Evolutionary conservation across 2,113 vertebrate species (phyloP), one percentile per base, ranked within the genome.

Genomic region (Ptilorrhoa leucosticta): DNA sequence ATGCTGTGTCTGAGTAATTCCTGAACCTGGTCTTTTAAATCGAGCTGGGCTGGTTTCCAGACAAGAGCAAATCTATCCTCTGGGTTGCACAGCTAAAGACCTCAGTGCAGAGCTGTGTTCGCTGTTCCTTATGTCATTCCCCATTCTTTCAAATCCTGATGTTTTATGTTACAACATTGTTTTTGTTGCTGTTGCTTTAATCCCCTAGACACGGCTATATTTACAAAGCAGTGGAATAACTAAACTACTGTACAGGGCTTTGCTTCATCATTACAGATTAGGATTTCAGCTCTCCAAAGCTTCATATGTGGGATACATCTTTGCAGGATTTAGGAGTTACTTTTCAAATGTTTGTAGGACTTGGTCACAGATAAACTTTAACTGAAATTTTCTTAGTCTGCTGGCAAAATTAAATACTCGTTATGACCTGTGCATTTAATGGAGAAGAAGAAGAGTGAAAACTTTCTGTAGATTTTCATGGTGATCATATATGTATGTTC

Each of bases 21-120:
- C 84, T 94, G 81, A 93, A 79, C 61, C 61, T 18, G 18, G 70
- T 72, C 89, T 94, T 94, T 85, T 94, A 96, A 96, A 96, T 95
- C 53, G 91, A 94, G 66, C 87, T 96, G 91, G 93, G 94, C 96
- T 95, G 45, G 37, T 79, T 97, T 96, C 95, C 95, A 96, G 94
- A 95, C 89, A 94, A 84, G n/a, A 91, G 81, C 78, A 95, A 89
- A 97, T 95, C 89, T 87, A 72, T 96, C 73, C 91, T 96, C 89
- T 85, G 87, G 73, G 91, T 19, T 87, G 63, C 69, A 39, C 17
- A 63, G 84, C 71, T 94, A 72, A 95, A 95, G 78, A 83, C 63
- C 78, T 96, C 65, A 65, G 81, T 9, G 81, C 57, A 75, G 83
- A 94, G 70, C 89, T 76, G n/a, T 53, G 81, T 84, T 78, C 2